Percentiles rank a stretch among this genome's conserved stretches.
These are phyloP conservation scores for Scaptomyza montana DNA, from an alignment of 1,140 invertebrate species.

Conservation along the genomic window DNA sequence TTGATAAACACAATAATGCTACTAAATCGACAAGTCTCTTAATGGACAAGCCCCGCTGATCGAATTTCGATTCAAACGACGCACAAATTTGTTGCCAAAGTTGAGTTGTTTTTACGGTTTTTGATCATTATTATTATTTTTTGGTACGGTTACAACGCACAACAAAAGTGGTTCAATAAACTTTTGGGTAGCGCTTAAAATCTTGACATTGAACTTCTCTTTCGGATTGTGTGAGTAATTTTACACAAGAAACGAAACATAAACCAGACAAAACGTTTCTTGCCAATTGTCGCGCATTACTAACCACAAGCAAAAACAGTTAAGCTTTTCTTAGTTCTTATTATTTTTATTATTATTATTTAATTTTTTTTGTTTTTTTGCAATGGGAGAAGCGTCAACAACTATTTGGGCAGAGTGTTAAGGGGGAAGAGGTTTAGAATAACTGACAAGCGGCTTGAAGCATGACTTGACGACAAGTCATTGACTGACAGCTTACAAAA, in stretches of 20 bases:
- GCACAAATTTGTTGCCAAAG: constrained; percentile 10
- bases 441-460: constrained; percentile 16
- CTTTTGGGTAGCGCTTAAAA: constrained; percentile 31
- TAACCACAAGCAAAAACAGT: constrained; percentile 22
- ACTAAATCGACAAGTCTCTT: constrained; percentile 36
- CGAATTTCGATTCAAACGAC: constrained; percentile 33
- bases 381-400: neutral
- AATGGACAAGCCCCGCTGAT: constrained; percentile 31
- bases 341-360: too few species aligned
- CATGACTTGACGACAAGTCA: constrained; percentile 43
- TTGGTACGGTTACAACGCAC: constrained; percentile 5
- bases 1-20: constrained; percentile 28
- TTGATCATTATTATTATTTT: neutral
- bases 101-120: constrained; percentile 3
- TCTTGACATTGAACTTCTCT: constrained; percentile 53
- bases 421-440: neutral
- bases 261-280: neutral
- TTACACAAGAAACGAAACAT: constrained; percentile 1
- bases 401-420: neutral
- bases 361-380: too few species aligned
- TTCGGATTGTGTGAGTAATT: constrained; percentile 15
- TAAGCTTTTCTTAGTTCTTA: neutral
- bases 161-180: constrained; percentile 36
- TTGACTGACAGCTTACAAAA: constrained; percentile 39
- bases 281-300: constrained; percentile 35